phyloP scores from a whole-genome alignment of 2,113 vertebrate genomes.

The Tychaedon coryphoeus region DNA sequence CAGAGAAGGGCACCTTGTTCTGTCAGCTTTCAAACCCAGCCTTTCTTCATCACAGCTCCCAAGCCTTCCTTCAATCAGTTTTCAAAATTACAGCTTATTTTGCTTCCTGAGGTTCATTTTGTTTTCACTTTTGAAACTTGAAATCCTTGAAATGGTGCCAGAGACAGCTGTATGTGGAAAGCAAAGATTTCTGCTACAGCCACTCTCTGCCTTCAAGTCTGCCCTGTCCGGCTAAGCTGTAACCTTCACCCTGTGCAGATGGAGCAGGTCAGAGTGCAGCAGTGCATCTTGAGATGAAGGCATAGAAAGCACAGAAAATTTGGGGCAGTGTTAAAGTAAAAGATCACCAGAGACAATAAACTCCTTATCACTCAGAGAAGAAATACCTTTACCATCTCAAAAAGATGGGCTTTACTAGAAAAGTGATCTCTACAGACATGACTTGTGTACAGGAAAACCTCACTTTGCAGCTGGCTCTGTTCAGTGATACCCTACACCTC shows the following conservation, averaged over 20 bases:
- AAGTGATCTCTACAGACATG: not conserved
- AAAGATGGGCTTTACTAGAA: not conserved
- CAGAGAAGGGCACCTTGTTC: not conserved
- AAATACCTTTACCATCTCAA: not conserved
- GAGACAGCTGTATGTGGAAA: not conserved
- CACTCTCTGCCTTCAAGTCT: not conserved
- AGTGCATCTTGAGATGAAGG: not conserved
- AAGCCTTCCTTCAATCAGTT: not conserved
- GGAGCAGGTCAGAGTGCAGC: not conserved
- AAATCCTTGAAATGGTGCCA: not conserved
- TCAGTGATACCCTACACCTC: fast-evolving
- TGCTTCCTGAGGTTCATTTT: not conserved
- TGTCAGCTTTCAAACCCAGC: not conserved
- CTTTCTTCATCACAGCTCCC: not conserved
- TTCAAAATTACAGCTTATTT: not conserved
- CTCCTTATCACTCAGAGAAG: not conserved
- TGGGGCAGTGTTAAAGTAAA: not conserved
- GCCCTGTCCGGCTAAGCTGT: not conserved
- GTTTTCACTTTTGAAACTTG: not conserved
- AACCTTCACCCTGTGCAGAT: not conserved
- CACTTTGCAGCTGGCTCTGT: fast-evolving
- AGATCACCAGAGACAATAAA: not conserved
- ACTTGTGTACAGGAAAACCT: not conserved
- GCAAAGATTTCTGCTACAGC: not conserved
- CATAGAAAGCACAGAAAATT: not conserved